phyloP scores from a whole-genome alignment of 2,888 invertebrate genomes.

The Trachelus troglodyta region DNA sequence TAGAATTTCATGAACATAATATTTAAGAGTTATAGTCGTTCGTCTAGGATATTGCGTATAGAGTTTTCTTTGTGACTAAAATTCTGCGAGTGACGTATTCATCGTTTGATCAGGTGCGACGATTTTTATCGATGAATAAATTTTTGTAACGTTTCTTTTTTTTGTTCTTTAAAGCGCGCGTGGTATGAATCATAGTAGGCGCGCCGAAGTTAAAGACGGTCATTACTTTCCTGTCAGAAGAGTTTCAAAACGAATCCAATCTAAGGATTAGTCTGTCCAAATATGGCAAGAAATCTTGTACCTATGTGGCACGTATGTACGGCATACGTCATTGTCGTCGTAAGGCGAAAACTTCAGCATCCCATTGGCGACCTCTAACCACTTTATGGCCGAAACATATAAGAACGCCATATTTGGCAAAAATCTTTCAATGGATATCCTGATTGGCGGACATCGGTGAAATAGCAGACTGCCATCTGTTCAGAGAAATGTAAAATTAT shows the following conservation, averaged over 20 bases:
- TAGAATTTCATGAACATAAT: not conserved
- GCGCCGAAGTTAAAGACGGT: not conserved
- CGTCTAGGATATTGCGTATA: not conserved
- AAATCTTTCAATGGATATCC: not conserved
- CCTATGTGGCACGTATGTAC: not conserved
- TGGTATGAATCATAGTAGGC: constrained; percentile 3
- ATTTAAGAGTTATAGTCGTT: not conserved
- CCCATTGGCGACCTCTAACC: not conserved
- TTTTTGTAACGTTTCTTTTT: not conserved
- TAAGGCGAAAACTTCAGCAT: not conserved
- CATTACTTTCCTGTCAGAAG: constrained; percentile 16
- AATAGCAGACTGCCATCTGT: not conserved
- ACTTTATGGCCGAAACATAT: not conserved
- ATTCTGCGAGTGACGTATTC: not conserved
- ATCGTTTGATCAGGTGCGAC: not conserved
- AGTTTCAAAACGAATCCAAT: constrained; percentile 17
- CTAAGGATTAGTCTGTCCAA: constrained; percentile 19
- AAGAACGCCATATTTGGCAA: not conserved
- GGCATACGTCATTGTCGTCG: not conserved
- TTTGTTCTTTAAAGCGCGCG: constrained; percentile 2
- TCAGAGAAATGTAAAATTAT: not conserved
- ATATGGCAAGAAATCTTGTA: constrained; percentile 13
- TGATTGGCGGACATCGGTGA: not conserved
- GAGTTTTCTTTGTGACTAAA: not conserved
- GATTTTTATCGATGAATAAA: not conserved